phyloP scores from a whole-genome alignment of 1,140 invertebrate genomes.

The Drosophila neocordata region DNA sequence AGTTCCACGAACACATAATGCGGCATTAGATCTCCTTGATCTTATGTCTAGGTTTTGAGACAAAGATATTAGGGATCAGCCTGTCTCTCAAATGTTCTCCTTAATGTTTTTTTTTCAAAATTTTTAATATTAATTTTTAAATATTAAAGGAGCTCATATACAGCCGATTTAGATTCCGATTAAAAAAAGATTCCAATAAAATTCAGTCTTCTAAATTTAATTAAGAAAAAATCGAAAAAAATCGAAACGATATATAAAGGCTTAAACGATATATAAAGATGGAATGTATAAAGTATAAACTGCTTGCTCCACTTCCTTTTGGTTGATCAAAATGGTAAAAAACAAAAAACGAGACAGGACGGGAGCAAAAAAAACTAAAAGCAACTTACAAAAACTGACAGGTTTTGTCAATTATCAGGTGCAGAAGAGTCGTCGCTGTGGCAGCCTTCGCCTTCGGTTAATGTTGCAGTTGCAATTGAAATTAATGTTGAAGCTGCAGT shows the following conservation, averaged over 20 bases:
- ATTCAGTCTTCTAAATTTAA: too few relatives aligned
- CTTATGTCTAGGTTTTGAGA: background rate
- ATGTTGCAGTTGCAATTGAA: background rate
- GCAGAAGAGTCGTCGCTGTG: conserved; percentile 15
- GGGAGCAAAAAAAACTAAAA: conserved; percentile 23
- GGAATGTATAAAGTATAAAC: too few relatives aligned
- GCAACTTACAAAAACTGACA: conserved; percentile 43
- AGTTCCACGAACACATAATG: conserved; percentile 55
- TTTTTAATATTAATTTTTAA: too few relatives aligned
- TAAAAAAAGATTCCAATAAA: too few relatives aligned
- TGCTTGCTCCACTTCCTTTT: too few relatives aligned
- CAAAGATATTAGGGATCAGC: too few relatives aligned
- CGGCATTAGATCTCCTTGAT: background rate
- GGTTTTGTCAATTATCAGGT: conserved; percentile 79
- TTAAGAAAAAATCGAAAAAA: too few relatives aligned
- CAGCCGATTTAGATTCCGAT: too few relatives aligned
- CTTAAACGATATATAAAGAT: too few relatives aligned
- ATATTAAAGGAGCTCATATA: too few relatives aligned
- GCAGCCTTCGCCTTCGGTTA: background rate
- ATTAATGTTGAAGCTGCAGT: background rate
- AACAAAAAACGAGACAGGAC: background rate
- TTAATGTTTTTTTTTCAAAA: background rate
- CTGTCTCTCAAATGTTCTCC: too few relatives aligned
- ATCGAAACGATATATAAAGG: too few relatives aligned
- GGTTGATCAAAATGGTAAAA: conserved; percentile 22